phyloP scores from a whole-genome alignment of 2,797 vertebrate genomes.

The Cheirogaleus major region DNA sequence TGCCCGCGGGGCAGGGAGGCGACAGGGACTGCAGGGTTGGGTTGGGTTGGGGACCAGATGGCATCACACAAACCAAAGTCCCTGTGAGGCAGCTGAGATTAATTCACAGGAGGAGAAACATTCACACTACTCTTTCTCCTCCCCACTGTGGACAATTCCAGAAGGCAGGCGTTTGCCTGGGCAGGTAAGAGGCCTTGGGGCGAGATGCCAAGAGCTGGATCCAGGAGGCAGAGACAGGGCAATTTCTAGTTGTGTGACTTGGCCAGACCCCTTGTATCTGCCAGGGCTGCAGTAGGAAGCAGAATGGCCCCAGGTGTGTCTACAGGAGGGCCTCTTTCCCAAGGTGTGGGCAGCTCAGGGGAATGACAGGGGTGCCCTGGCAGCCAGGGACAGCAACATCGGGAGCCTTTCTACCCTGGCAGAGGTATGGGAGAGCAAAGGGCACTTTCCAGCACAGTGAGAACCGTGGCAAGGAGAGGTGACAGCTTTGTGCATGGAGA shows the following conservation, averaged over 20 bases:
- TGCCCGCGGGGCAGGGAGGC: not conserved
- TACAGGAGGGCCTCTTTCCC: not conserved
- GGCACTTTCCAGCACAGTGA: not conserved
- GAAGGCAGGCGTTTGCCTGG: not conserved
- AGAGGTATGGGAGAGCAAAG: not conserved
- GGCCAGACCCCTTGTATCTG: not conserved
- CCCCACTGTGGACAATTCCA: not conserved
- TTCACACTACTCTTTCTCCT: rapidly evolving
- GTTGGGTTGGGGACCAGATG: no score
- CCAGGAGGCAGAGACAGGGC: no score
- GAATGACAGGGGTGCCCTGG: not conserved
- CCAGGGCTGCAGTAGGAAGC: not conserved
- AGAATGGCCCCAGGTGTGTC: not conserved
- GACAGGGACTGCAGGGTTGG: no score
- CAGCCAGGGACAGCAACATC: not conserved
- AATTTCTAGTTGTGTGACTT: rapidly evolving
- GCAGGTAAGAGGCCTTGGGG: not conserved
- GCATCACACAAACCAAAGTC: no score
- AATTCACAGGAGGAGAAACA: not conserved
- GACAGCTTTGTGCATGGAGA: not conserved
- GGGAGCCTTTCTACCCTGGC: no score
- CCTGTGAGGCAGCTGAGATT: not conserved
- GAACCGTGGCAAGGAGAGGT: no score
- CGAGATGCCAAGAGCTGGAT: not conserved
- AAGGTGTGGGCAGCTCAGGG: not conserved